phyloP scores from a whole-genome alignment of 2,797 vertebrate species.

The Lepus townsendii region DNA sequence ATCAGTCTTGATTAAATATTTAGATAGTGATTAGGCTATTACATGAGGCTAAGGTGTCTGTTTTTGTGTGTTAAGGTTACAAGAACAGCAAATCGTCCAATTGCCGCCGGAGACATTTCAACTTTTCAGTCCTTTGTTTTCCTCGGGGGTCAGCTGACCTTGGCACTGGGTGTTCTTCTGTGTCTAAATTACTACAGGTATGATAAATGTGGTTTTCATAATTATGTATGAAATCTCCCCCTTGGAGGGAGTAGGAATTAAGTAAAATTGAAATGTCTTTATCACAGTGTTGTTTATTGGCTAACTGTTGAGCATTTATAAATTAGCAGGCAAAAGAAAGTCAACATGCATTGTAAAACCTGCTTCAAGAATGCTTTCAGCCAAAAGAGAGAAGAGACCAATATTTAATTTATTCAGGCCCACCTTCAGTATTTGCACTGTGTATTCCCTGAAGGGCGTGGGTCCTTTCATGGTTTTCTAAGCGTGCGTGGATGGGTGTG shows the following conservation, averaged over 20 bases:
- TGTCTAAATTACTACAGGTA: slow-evolving; percentile 98
- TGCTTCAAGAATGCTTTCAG: not conserved
- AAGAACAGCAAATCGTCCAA: slow-evolving; percentile 94
- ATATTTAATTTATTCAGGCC: not conserved
- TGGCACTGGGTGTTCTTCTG: slow-evolving; percentile 94
- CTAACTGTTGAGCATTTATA: not conserved
- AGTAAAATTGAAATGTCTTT: slow-evolving; percentile 49
- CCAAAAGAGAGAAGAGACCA: not conserved
- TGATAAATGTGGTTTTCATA: not conserved
- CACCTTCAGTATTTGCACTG: not conserved
- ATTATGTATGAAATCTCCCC: not conserved
- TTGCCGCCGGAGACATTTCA: slow-evolving; percentile 95
- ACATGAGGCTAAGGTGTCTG: not conserved
- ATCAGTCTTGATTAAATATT: not conserved
- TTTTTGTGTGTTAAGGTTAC: slow-evolving; percentile 90
- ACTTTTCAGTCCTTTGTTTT: slow-evolving; percentile 93
- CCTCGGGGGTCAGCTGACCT: slow-evolving; percentile 95
- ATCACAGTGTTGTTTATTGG: not conserved
- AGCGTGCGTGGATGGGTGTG: not conserved
- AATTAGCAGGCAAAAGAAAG: not conserved
- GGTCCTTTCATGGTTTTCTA: not conserved
- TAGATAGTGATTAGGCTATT: not conserved
- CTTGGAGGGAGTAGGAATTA: slow-evolving; percentile 24
- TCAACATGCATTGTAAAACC: not conserved
- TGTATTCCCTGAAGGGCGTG: not conserved